Conservation (phyloP, 2,113 vertebrate species). For the Hippolais icterina region DNA sequence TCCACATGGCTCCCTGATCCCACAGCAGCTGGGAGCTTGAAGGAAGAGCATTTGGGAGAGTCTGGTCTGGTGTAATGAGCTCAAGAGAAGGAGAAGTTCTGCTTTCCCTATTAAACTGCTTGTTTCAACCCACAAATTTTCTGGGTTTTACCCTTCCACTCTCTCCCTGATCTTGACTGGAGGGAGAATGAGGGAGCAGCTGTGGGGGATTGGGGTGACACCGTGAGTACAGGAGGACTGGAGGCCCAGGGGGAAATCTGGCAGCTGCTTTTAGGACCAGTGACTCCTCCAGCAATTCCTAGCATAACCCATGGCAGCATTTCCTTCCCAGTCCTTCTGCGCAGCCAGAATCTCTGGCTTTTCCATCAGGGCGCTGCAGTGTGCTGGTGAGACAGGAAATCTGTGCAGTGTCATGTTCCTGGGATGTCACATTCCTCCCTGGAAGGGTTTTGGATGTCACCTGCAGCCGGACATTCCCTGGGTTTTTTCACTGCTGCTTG, state of each 20-base stretch:
- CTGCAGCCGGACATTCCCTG: neutral
- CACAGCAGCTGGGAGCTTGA: neutral
- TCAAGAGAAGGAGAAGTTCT: neutral
- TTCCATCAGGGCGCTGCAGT: neutral
- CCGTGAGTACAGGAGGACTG: neutral
- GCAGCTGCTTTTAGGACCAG: neutral
- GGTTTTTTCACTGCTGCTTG: rapidly evolving
- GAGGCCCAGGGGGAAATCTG: neutral
- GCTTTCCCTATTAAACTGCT: neutral
- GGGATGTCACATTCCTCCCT: neutral
- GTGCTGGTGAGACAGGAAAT: neutral
- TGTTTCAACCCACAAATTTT: no score
- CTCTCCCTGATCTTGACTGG: rapidly evolving
- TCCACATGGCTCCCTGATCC: neutral
- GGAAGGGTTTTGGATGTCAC: neutral
- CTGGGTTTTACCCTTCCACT: neutral
- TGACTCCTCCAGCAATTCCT: neutral
- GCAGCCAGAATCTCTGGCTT: neutral
- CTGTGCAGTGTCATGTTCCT: neutral
- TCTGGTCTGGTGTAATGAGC: neutral
- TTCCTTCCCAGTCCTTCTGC: neutral
- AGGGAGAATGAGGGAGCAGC: neutral
- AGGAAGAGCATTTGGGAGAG: neutral
- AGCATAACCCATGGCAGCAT: neutral
- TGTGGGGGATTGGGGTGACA: neutral